phyloP scores from a whole-genome alignment of 2,888 invertebrate genomes.

The Iselma pallidipennis region DNA sequence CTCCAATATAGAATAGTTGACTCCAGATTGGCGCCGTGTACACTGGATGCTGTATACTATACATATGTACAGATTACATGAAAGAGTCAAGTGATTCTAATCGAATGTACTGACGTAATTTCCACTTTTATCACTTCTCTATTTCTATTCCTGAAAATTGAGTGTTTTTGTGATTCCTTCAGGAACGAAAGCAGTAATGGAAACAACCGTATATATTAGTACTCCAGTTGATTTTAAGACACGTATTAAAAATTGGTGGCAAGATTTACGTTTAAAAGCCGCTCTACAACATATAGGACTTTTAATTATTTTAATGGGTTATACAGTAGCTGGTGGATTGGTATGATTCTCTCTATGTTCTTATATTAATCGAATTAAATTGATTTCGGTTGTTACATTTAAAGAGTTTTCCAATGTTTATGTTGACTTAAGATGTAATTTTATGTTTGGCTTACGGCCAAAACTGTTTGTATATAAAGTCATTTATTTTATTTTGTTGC shows the following conservation, averaged over 20 bases:
- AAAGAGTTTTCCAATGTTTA: neutral
- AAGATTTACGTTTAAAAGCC: slow-evolving; percentile 65
- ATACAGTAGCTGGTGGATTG: slow-evolving; percentile 79
- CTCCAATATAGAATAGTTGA: slow-evolving; percentile 24
- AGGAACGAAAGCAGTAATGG: slow-evolving; percentile 26
- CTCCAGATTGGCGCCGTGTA: slow-evolving; percentile 22
- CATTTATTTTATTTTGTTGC: neutral
- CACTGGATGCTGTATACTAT: neutral
- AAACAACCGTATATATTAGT: slow-evolving; percentile 45
- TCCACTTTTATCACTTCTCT: too few relatives aligned
- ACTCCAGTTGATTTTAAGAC: slow-evolving; percentile 47
- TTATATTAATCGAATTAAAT: slow-evolving; percentile 1
- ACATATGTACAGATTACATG: neutral
- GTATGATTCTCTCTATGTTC: slow-evolving; percentile 58
- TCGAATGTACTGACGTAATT: slow-evolving; percentile 9
- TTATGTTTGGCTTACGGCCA: slow-evolving; percentile 7
- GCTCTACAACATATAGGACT: slow-evolving; percentile 75
- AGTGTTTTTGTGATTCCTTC: neutral
- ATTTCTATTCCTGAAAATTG: too few relatives aligned
- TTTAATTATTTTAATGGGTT: slow-evolving; percentile 74
- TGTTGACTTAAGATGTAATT: neutral
- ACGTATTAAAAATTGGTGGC: slow-evolving; percentile 56
- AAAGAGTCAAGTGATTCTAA: neutral
- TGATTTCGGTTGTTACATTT: neutral
- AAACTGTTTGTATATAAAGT: neutral